Percentiles rank a stretch among this genome's conserved stretches.
phyloP scores from a whole-genome alignment of 2,888 invertebrate species.

The Bunonema sp. region DNA sequence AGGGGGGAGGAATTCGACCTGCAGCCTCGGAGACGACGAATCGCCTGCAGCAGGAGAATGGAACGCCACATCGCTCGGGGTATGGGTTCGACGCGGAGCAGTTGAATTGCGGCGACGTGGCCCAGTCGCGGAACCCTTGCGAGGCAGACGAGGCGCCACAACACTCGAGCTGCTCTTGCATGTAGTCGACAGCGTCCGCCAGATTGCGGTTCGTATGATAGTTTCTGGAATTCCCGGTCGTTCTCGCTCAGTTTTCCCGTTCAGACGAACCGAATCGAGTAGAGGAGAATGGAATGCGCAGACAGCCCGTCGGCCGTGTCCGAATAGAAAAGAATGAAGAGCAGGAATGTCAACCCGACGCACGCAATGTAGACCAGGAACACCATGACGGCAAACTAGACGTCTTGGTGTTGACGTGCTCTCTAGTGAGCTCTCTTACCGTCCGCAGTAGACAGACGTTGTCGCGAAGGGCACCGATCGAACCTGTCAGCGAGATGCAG shows the following conservation, averaged over 20 bases:
- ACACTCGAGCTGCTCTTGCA: conserved; percentile 46
- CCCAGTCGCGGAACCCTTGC: conserved; percentile 48
- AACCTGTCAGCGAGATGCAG: conserved; percentile 29
- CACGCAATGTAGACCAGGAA: conserved; percentile 37
- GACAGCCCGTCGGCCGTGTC: conserved; percentile 33
- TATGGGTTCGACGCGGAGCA: conserved; percentile 42
- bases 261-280: too few relatives aligned
- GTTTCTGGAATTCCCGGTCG: too few relatives aligned
- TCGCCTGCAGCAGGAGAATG: conserved; percentile 46
- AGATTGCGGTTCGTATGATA: conserved; percentile 40
- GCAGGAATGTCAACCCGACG: conserved; percentile 29
- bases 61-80: conserved; percentile 48
- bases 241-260: too few relatives aligned
- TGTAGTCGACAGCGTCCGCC: conserved; percentile 40
- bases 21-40: conserved; percentile 31
- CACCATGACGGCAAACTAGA: conserved; percentile 35
- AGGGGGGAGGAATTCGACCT: conserved; percentile 2
- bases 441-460: conserved; percentile 37
- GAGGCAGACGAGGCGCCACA: conserved; percentile 45
- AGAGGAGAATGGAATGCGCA: conserved; percentile 30
- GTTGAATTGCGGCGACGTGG: conserved; percentile 43
- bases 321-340: conserved; percentile 42
- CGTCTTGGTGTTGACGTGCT: not conserved
- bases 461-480: conserved; percentile 39
- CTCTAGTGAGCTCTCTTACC: conserved; percentile 10